Evolutionary conservation across 2,797 vertebrate genomes (phyloP).

Genomic region (Schizopygopsis pylzovi): DNA sequence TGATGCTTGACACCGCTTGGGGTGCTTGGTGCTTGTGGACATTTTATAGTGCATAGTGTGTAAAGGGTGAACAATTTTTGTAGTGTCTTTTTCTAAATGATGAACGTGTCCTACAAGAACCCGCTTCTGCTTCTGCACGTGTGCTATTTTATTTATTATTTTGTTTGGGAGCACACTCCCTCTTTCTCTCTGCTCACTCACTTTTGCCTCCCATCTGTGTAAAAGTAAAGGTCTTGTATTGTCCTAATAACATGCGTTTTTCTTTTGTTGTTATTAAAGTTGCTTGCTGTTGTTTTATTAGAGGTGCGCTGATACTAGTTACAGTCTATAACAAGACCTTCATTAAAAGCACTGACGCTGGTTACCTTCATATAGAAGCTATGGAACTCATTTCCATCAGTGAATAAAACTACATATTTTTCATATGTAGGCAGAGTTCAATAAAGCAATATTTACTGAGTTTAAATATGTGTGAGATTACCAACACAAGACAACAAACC

Average conservation of each 20-base stretch:
- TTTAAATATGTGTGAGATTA: not conserved
- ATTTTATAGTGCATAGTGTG: conserved; percentile 33
- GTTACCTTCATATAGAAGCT: not conserved
- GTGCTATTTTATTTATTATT: conserved; percentile 32
- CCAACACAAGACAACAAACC: not conserved
- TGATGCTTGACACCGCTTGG: conserved; percentile 56
- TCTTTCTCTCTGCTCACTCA: conserved; percentile 9
- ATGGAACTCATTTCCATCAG: not conserved
- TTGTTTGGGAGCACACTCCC: conserved; percentile 54
- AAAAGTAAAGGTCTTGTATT: conserved; percentile 3
- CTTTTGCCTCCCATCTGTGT: conserved; percentile 10
- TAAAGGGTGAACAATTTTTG: not conserved
- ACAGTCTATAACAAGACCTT: too few species aligned
- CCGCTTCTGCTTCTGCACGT: conserved; percentile 34
- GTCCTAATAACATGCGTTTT: too few species aligned
- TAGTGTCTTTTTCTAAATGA: not conserved
- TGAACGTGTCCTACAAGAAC: conserved; percentile 9
- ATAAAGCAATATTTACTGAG: not conserved
- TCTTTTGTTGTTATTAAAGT: too few species aligned
- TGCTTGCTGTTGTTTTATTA: too few species aligned
- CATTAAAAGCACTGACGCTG: too few species aligned
- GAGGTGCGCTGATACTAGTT: too few species aligned
- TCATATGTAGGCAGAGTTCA: not conserved
- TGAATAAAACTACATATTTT: not conserved
- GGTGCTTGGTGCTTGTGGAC: conserved; percentile 66